A percentile compares a stretch with the other conserved stretches of the same genome.
Conservation (phyloP, 1,140 invertebrate species). For the Anastrepha ludens region DNA sequence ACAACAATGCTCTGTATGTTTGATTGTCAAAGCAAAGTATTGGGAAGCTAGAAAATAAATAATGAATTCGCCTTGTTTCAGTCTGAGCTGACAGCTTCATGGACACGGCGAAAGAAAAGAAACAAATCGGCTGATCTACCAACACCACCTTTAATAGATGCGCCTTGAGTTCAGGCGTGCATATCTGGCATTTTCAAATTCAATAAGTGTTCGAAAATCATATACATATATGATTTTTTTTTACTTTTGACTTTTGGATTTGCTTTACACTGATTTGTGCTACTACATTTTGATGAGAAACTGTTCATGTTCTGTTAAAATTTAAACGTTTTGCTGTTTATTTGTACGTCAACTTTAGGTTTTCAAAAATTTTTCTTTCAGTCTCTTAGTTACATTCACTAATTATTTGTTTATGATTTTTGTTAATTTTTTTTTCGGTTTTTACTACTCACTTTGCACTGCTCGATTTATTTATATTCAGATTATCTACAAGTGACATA, state of each 20-base stretch:
- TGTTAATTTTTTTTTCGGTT: not conserved
- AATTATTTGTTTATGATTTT: not conserved
- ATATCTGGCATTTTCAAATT: not conserved
- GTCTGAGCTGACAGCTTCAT: too few relatives aligned
- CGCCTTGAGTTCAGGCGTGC: not conserved
- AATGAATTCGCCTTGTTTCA: too few relatives aligned
- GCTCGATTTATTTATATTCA: constrained; percentile 89
- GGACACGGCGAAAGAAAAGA: too few relatives aligned
- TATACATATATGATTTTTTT: not conserved
- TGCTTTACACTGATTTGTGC: not conserved
- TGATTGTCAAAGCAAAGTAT: too few relatives aligned
- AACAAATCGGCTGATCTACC: too few relatives aligned
- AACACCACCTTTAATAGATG: too few relatives aligned
- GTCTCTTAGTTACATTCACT: not conserved
- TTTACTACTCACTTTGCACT: constrained; percentile 81
- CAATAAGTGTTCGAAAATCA: not conserved
- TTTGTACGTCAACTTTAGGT: too few relatives aligned
- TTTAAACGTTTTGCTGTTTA: too few relatives aligned
- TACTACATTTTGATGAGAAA: not conserved
- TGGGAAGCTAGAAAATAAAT: too few relatives aligned
- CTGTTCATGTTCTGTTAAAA: too few relatives aligned
- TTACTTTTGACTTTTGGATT: not conserved
- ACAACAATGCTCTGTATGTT: too few relatives aligned
- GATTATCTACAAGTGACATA: constrained; percentile 91
- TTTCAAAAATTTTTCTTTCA: too few relatives aligned